These are phyloP conservation scores for Dissostichus mawsoni DNA, from an alignment of 2,113 vertebrate genomes.

Conservation along the genomic window DNA sequence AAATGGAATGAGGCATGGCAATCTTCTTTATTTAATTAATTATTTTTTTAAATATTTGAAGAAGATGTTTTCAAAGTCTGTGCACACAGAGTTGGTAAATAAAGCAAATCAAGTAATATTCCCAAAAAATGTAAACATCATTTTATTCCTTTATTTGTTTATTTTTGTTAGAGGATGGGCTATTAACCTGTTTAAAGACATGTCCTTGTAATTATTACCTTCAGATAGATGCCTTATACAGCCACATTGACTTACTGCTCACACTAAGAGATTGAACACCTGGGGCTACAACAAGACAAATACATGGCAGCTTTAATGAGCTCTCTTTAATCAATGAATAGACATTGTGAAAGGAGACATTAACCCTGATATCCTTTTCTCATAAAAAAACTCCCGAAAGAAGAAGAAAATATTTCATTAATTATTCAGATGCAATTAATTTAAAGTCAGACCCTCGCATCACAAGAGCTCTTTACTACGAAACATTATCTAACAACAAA, in stretches of 20 bases:
- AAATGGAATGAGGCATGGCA: conserved; percentile 45
- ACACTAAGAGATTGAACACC: not conserved
- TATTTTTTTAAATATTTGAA: conserved; percentile 26
- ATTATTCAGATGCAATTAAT: conserved; percentile 2
- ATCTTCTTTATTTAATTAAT: conserved; percentile 50
- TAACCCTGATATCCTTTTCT: not conserved
- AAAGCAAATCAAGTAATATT: conserved; percentile 6
- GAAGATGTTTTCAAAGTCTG: conserved; percentile 1
- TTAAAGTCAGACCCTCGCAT: not conserved
- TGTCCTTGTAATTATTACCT: conserved; percentile 11
- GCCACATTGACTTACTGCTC: not conserved
- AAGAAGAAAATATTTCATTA: not conserved
- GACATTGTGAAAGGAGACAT: not conserved
- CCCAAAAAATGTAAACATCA: not conserved
- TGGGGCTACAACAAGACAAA: not conserved
- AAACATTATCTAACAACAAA: not conserved
- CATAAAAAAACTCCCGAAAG: not conserved
- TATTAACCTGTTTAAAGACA: not conserved
- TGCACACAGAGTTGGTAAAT: not conserved
- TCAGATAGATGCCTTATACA: not conserved
- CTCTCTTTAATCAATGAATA: conserved; percentile 5
- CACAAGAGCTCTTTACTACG: not conserved
- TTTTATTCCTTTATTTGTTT: not conserved
- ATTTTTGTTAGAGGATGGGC: not conserved
- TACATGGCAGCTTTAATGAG: not conserved